phyloP scores from a whole-genome alignment of 2,797 vertebrate genomes.

The Acropternis orthonyx region DNA sequence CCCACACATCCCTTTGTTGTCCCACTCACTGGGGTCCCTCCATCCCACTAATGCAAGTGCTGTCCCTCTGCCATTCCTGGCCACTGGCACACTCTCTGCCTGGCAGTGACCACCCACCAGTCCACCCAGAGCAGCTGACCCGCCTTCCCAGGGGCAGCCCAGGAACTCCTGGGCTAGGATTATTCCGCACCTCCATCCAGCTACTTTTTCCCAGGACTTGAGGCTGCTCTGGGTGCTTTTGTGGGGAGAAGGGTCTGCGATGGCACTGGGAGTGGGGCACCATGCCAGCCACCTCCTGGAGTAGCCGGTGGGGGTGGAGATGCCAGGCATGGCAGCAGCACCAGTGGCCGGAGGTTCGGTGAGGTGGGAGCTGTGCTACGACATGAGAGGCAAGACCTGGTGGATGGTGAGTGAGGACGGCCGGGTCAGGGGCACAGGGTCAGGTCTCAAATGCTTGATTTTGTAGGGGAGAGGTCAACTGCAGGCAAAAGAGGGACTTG shows the following conservation, averaged over 20 bases:
- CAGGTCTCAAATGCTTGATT: accelerated
- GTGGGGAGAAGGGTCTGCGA: background rate
- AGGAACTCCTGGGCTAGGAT: accelerated
- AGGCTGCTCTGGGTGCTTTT: background rate
- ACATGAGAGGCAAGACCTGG: conserved; percentile 88
- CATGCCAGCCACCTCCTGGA: background rate
- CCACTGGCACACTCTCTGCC: background rate
- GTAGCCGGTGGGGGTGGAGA: conserved; percentile 44
- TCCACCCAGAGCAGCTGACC: background rate
- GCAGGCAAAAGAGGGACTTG: background rate
- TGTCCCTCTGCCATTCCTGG: background rate
- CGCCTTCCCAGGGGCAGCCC: background rate
- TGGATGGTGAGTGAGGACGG: conserved; percentile 88
- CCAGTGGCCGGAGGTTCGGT: conserved; percentile 64
- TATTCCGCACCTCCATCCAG: background rate
- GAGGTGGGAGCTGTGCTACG: conserved; percentile 91
- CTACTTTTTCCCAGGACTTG: background rate
- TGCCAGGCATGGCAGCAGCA: background rate
- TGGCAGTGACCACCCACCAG: background rate
- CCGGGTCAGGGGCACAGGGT: accelerated
- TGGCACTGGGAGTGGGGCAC: background rate
- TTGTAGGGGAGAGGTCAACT: accelerated
- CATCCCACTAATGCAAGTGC: accelerated
- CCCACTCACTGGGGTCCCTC: background rate
- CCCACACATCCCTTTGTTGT: background rate